Conservation (phyloP, 1,140 invertebrate species). For the Lordiphosa mommai region DNA sequence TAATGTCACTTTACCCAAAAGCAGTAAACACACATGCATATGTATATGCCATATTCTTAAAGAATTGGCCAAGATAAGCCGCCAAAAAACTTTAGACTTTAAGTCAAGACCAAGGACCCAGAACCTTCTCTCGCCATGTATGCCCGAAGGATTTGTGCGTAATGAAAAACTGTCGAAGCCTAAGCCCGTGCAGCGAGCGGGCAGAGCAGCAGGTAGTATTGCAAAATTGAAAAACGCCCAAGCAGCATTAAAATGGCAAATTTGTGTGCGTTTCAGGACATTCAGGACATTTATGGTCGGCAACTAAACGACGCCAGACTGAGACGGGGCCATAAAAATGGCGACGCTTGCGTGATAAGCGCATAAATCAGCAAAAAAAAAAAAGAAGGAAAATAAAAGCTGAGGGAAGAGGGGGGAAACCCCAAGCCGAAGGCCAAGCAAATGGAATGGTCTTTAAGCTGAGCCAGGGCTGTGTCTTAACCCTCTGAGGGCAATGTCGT, state of each 20-base stretch:
- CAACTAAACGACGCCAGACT: conserved; percentile 53
- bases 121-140: conserved; percentile 46
- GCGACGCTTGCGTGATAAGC: conserved; percentile 70
- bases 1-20: conserved; percentile 55
- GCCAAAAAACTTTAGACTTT: conserved; percentile 24
- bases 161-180: conserved; percentile 69
- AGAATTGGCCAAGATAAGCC: conserved; percentile 30
- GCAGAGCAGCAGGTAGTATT: conserved; percentile 34
- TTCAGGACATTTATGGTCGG: conserved; percentile 67
- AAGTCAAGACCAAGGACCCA: conserved; percentile 19
- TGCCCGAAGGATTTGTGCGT: conserved; percentile 74
- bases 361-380: conserved; percentile 59
- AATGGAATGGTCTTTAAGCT: conserved; percentile 9
- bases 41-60: conserved; percentile 35
- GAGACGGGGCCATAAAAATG: conserved; percentile 60
- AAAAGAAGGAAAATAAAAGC: not conserved
- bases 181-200: not conserved
- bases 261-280: conserved; percentile 63
- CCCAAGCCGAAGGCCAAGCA: conserved; percentile 2
- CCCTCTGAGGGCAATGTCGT: not conserved
- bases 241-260: conserved; percentile 72
- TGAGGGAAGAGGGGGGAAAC: not conserved
- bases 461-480: conserved; percentile 4
- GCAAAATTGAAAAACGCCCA: conserved; percentile 63
- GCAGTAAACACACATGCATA: conserved; percentile 13